Conservation (phyloP, 2,113 vertebrate species). For the Glareola pratincola region DNA sequence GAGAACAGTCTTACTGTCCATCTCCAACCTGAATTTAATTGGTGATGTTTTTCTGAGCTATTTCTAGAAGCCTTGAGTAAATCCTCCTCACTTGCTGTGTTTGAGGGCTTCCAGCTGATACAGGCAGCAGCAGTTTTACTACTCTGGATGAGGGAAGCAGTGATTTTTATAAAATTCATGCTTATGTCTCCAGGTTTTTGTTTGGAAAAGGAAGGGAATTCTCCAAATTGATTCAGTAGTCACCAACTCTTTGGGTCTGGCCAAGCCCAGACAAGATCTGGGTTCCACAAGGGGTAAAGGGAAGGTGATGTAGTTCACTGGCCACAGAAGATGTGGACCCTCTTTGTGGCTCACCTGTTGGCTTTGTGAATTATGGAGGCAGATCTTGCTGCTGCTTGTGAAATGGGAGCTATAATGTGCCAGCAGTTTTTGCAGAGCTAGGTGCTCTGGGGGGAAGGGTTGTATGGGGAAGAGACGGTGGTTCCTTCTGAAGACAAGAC, state of each 20-base stretch:
- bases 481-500: not conserved
- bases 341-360: not conserved
- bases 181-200: not conserved
- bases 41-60: not conserved
- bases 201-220: not conserved
- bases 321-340: not conserved
- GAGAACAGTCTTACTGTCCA: not conserved
- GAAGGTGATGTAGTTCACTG: not conserved
- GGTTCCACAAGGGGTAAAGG: not conserved
- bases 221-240: not conserved
- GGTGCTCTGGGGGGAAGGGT: not conserved
- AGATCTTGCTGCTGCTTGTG: not conserved
- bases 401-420: not conserved
- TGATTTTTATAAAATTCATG: not conserved
- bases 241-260: not conserved
- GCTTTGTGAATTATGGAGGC: not conserved
- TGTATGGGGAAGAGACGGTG: not conserved
- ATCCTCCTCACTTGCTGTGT: not conserved
- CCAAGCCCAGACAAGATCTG: not conserved
- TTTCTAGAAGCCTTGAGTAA: slow-evolving; percentile 12
- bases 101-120: not conserved
- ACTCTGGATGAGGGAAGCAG: not conserved
- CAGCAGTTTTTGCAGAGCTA: not conserved
- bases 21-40: not conserved
- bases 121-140: not conserved